These are phyloP conservation scores for Diarsia rubi DNA, from an alignment of 2,888 invertebrate genomes.

Conservation along the genomic window DNA sequence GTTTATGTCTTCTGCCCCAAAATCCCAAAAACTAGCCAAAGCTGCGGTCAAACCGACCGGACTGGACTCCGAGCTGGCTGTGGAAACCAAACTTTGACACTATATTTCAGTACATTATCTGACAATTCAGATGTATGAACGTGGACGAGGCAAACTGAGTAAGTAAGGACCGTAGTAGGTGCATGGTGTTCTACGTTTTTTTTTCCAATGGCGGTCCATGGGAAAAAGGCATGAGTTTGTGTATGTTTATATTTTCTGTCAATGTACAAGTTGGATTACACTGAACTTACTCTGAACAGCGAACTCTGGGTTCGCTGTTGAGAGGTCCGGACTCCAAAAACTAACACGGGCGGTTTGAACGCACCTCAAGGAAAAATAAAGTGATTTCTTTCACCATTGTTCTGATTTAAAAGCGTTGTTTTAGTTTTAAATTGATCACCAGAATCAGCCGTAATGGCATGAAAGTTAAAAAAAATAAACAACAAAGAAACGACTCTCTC, in stretches of 20 bases:
- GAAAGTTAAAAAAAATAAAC: conserved; percentile 15
- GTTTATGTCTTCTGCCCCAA: conserved; percentile 1
- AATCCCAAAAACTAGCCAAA: not conserved
- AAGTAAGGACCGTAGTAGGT: too few species aligned
- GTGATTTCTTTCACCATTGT: not conserved
- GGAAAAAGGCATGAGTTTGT: too few species aligned
- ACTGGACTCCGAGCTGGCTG: not conserved
- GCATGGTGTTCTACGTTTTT: too few species aligned
- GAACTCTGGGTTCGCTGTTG: too few species aligned
- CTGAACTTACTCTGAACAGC: too few species aligned
- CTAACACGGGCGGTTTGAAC: not conserved
- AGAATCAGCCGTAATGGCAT: not conserved
- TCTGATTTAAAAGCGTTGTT: conserved; percentile 5
- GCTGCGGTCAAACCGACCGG: not conserved
- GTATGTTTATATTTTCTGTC: too few species aligned
- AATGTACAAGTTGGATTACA: too few species aligned
- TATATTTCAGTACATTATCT: not conserved
- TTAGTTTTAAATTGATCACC: not conserved
- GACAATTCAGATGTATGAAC: not conserved
- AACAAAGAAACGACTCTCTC: not conserved
- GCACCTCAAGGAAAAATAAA: not conserved
- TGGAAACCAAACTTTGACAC: not conserved
- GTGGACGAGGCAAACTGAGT: too few species aligned
- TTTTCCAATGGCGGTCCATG: too few species aligned
- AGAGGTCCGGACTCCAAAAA: not conserved